Evolutionary conservation across 2,113 vertebrate genomes (phyloP).

Genomic region (Syrmaticus mikado): DNA sequence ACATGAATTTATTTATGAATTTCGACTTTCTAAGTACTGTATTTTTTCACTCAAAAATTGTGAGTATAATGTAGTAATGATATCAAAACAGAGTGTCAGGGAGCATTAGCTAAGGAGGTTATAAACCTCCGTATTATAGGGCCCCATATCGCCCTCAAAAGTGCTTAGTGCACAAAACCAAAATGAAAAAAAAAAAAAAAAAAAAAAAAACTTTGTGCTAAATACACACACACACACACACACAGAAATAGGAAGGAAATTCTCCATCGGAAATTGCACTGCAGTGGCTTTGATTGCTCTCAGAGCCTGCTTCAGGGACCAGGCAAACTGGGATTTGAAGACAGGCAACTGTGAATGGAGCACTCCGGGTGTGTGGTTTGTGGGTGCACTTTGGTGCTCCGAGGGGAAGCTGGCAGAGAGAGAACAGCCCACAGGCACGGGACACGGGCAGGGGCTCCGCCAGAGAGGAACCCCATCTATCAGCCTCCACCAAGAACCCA

Average conservation of each 20-base stretch:
- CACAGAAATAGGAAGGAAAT: conserved; percentile 74
- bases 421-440: not conserved
- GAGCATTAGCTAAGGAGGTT: conserved; percentile 96
- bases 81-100: conserved; percentile 99
- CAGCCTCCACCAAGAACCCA: not conserved
- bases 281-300: conserved; percentile 72
- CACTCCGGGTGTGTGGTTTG: conserved; percentile 2
- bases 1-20: conserved; percentile 99
- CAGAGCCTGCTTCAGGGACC: conserved; percentile 3
- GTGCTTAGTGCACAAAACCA: conserved; percentile 97
- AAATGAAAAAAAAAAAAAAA: no score
- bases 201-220: no score
- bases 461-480: not conserved
- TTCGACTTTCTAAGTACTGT: conserved; percentile 99
- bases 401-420: conserved; percentile 12
- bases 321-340: conserved; percentile 13
- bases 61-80: conserved; percentile 99
- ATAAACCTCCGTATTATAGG: conserved; percentile 94
- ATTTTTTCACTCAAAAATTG: conserved; percentile 99
- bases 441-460: not conserved
- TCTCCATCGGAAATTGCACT: conserved; percentile 74
- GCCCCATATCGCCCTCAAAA: conserved; percentile 90
- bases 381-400: not conserved
- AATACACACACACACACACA: conserved; percentile 35
- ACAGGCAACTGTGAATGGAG: conserved; percentile 39